A percentile compares a stretch with the other conserved stretches of the same genome.
These are phyloP conservation scores for Apoderus coryli DNA, from an alignment of 2,888 invertebrate species.

Conservation along the genomic window DNA sequence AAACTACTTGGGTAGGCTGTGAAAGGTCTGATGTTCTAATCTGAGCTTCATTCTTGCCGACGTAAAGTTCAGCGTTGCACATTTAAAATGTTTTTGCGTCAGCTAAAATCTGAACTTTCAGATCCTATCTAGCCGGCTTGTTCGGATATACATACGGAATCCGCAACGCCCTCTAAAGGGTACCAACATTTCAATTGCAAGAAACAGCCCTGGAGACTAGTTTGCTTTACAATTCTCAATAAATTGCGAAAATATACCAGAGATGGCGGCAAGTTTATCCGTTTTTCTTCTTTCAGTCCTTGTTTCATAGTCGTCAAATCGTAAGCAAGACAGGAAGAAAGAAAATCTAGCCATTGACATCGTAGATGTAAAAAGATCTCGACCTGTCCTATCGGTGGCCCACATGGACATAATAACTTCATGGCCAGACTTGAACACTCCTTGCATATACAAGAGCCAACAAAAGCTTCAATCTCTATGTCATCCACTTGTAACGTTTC, in stretches of 20 bases:
- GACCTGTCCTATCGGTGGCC: constrained; percentile 9
- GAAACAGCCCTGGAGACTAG: constrained; percentile 5
- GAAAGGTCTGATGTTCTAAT: constrained; percentile 6
- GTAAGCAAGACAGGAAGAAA: constrained; percentile 9
- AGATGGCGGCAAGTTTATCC: constrained; percentile 16
- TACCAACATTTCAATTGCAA: too few species aligned
- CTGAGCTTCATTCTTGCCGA: constrained; percentile 7
- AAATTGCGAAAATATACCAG: constrained; percentile 17
- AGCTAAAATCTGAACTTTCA: too few species aligned
- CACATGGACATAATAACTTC: constrained; percentile 8
- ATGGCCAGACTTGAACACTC: constrained; percentile 10
- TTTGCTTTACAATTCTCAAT: constrained; percentile 11
- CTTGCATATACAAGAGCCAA: background rate
- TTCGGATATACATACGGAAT: too few species aligned
- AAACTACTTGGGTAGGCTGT: constrained; percentile 4
- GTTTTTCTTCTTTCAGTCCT: constrained; percentile 11
- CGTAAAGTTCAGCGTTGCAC: too few species aligned
- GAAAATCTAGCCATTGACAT: constrained; percentile 8
- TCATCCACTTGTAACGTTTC: too few species aligned
- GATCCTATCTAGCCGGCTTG: too few species aligned
- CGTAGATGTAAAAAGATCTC: constrained; percentile 10
- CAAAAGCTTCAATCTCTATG: constrained; percentile 5
- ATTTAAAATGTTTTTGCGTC: too few species aligned
- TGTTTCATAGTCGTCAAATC: constrained; percentile 16
- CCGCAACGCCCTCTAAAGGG: too few species aligned